Evolutionary conservation across 2,888 invertebrate species (phyloP), one percentile per base, ranked within the genome.

Genomic region (Drosophila robusta): DNA sequence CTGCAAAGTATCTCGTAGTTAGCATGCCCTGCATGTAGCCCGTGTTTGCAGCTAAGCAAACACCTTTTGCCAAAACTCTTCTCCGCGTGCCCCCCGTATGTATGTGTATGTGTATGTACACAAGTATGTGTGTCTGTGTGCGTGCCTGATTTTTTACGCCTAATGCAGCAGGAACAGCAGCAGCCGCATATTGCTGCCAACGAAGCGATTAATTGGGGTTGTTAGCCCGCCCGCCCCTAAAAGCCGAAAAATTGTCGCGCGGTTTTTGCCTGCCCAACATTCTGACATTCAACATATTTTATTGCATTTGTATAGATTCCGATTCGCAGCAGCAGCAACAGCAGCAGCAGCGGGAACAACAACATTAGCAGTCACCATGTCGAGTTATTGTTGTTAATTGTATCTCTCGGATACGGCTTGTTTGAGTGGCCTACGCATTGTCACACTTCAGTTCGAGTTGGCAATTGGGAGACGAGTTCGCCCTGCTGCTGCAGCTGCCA

Each of bases 151-250:
- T 84, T 82, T 75, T 55, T 62, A 82, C 78, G 75, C 78, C 74
- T 57, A 60, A 70, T 72, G 58, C 52, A 44, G 34, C 54, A 50
- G 49, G 58, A 46, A 39, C 71, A 46, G 73, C 71, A 41, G 75
- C 58, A 44, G 60, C 62, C 50, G 46, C 54, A 46, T 50, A n/a
- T 56, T 56, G 34, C 32, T 63, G 49, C 61, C 78, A 79, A 68
- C 61, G 72, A 80, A 60, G 65, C 87, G 85, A 82, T 80, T 87
- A 85, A 85, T 87, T 85, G 84, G 84, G 84, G 84, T 87, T 82
- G 84, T 85, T 87, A 76, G 63, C 60, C 54, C 69, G 68, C 62
- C 77, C 75, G 71, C 64, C 74, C 77, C 75, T 69, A 62, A 74
- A 55, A 9, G 11, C 29, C 42, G 50, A 32, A 42, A 50, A 63